Evolutionary conservation across 2,797 vertebrate species (phyloP), one percentile per base, ranked within the genome.

Genomic region (Amniataba percoides): DNA sequence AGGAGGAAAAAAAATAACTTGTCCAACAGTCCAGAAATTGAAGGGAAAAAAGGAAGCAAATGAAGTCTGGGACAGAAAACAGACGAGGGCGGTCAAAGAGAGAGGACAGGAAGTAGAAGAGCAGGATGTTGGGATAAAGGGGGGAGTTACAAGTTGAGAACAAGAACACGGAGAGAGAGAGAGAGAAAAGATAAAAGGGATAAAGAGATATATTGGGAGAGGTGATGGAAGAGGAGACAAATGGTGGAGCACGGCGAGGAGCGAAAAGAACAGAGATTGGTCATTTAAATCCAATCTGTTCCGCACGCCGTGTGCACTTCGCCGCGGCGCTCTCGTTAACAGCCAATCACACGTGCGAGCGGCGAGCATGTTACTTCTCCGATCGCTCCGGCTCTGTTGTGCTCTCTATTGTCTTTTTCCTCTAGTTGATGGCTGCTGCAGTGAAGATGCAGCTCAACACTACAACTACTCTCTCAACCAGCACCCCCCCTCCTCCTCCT

Each of bases 401-500:
- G 31, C 61, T 39, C 65, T 59, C 61, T 49, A 62, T 88, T 72
- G 73, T 82, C 82, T 82, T 84, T 49, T 64, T 55, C 62, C 58
- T 68, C 62, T 61, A 19, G 31, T 68, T 82, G 71, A 82, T 62
- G 76, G 63, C 66, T 88, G 70, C 88, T 85, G 90, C 91, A 89
- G 89, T 84, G 70, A 71, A 89, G 83, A 84, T 90, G 88, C 87
- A 87, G 85, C 15, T 85, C 71, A 58, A 84, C 76, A 87, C 71
- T 31, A 66, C 74, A 85, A 74, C 52, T 56, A 21, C 45, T 43
- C 77, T 64, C 78, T 64, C 71, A 16, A 58, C 53, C 53, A 19
- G 2, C 7, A 43, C 58, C 68, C n/a, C n/a, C n/a, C n/a, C n/a
- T n/a, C n/a, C n/a, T n/a, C n/a, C 43, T n/a, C 49, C 62, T 4